Conservation (phyloP, 2,113 vertebrate species). For the Penelope pileata region DNA sequence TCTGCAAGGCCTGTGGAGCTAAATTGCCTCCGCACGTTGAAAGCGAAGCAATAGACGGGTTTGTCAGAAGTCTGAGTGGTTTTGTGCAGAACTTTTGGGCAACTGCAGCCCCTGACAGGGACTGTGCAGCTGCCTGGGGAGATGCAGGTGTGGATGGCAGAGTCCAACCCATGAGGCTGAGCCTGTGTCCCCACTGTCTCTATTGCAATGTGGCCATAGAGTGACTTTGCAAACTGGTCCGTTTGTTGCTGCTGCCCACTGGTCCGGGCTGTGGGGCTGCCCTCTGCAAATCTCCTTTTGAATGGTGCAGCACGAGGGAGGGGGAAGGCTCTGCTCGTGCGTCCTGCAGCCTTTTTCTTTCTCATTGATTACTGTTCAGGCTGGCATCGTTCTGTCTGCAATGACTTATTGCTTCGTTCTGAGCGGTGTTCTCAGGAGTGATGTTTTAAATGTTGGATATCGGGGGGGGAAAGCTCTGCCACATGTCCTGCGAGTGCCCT, state of each 20-base stretch:
- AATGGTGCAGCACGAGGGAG: fast-evolving
- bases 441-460: background rate
- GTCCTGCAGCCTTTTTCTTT: background rate
- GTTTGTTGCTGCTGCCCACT: background rate
- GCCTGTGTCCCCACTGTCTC: no score
- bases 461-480: fast-evolving
- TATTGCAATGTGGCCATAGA: no score
- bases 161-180: no score
- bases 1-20: conserved; percentile 26
- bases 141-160: background rate
- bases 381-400: background rate
- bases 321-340: background rate
- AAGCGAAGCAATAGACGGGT: background rate
- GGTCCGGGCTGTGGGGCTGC: background rate
- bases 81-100: background rate
- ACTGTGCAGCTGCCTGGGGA: background rate
- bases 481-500: fast-evolving
- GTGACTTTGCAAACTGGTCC: fast-evolving
- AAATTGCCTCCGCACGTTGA: conserved; percentile 29
- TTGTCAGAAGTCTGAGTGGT: conserved; percentile 26
- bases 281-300: background rate
- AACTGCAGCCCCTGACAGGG: background rate
- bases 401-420: fast-evolving
- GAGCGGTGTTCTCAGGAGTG: background rate
- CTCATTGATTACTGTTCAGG: background rate